Percentiles rank a stretch among this genome's conserved stretches.
Evolutionary conservation across 2,113 vertebrate species (phyloP).

Genomic region (Pollimyrus isidori): DNA sequence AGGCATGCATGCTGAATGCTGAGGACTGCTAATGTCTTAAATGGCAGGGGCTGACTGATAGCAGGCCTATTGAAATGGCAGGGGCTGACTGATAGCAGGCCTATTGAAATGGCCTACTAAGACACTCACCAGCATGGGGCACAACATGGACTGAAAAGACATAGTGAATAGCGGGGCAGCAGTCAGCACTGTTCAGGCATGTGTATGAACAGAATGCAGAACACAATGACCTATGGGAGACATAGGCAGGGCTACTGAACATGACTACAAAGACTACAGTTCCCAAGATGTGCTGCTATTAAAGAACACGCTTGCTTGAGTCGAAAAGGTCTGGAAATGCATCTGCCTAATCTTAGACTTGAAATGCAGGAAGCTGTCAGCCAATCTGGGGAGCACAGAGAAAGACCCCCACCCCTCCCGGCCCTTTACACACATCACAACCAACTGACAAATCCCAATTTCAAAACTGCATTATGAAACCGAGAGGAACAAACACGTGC

Average conservation of each 20-base stretch:
- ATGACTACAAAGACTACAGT: conserved; percentile 45
- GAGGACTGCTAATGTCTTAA: not conserved
- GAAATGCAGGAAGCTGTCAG: conserved; percentile 45
- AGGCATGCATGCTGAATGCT: not conserved
- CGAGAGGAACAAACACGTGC: not conserved
- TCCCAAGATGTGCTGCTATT: conserved; percentile 54
- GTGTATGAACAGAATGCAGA: conserved; percentile 40
- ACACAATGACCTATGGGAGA: conserved; percentile 42
- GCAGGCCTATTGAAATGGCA: not conserved
- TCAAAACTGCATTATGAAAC: conserved; percentile 4
- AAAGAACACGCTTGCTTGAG: conserved; percentile 35
- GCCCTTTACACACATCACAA: not conserved
- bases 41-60: not conserved
- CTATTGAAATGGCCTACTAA: not conserved
- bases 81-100: not conserved
- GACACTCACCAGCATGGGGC: not conserved
- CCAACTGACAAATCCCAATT: conserved; percentile 16
- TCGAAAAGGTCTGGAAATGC: conserved; percentile 59
- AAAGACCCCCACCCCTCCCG: conserved; percentile 31
- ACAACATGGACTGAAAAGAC: not conserved
- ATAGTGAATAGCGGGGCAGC: not conserved
- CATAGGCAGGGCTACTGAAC: conserved; percentile 48
- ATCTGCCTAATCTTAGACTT: conserved; percentile 62
- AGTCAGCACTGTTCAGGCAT: conserved; percentile 43
- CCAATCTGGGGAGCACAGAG: conserved; percentile 38